Conservation (phyloP, 1,140 invertebrate species). For the Amyelois transitella region DNA sequence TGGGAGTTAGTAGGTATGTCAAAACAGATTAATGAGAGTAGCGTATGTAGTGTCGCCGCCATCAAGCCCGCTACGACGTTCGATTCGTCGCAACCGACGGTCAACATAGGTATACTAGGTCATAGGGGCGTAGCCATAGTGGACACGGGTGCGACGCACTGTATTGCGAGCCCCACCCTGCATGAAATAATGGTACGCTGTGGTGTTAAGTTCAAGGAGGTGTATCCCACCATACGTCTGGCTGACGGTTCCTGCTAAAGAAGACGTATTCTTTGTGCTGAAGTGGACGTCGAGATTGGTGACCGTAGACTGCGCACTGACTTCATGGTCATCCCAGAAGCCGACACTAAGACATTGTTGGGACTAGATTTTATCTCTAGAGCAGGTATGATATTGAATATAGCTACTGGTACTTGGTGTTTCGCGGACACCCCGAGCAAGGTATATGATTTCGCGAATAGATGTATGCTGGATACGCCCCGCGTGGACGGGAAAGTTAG, state of each 20-base stretch:
- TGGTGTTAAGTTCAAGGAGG: neutral
- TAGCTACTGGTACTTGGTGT: neutral
- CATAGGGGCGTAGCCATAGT: neutral
- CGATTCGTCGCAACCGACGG: neutral
- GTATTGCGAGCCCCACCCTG: conserved; percentile 15
- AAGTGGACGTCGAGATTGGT: too few species aligned
- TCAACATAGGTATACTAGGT: neutral
- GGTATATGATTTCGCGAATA: neutral
- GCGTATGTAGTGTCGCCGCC: too few species aligned
- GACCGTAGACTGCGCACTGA: conserved; percentile 2
- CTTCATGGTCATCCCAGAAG: conserved; percentile 18
- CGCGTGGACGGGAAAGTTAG: too few species aligned
- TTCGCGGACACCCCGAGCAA: neutral
- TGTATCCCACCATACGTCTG: neutral
- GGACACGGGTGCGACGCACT: conserved; percentile 15
- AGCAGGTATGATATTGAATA: conserved; percentile 8
- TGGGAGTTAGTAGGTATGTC: too few species aligned
- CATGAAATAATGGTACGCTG: conserved; percentile 8
- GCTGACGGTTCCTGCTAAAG: conserved; percentile 5
- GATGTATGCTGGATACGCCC: neutral
- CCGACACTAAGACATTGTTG: conserved; percentile 7
- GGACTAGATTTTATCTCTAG: conserved; percentile 5
- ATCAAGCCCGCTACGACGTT: too few species aligned
- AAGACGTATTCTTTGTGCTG: neutral
- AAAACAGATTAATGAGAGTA: too few species aligned